phyloP scores from a whole-genome alignment of 1,140 invertebrate species.

The Drosophila setifemur region DNA sequence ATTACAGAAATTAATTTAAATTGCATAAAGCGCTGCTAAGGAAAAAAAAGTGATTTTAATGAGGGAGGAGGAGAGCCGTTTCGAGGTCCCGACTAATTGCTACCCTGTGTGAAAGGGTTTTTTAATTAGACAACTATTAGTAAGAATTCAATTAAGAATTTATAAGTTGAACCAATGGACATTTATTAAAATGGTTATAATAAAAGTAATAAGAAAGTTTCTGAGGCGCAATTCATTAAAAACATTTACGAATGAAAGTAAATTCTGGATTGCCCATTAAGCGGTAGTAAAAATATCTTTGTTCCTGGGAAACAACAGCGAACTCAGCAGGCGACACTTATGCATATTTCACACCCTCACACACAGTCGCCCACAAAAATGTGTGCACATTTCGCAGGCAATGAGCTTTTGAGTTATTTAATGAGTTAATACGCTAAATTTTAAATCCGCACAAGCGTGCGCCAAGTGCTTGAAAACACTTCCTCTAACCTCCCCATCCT shows the following conservation, averaged over 20 bases:
- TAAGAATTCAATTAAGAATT: slow-evolving; percentile 26
- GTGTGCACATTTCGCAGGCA: slow-evolving; percentile 77
- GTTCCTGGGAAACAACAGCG: not conserved
- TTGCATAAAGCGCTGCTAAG: slow-evolving; percentile 57
- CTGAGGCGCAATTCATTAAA: too few species aligned
- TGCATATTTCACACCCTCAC: slow-evolving; percentile 64
- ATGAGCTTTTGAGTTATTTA: slow-evolving; percentile 77
- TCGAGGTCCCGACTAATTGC: not conserved
- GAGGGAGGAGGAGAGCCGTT: not conserved
- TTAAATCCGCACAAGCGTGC: slow-evolving; percentile 73
- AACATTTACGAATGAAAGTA: too few species aligned
- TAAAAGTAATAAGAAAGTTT: too few species aligned
- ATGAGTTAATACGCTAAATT: slow-evolving; percentile 79
- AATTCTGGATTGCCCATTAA: slow-evolving; percentile 21
- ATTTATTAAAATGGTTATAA: too few species aligned
- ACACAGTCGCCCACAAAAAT: slow-evolving; percentile 17
- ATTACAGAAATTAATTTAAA: slow-evolving; percentile 79
- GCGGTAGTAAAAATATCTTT: slow-evolving; percentile 44
- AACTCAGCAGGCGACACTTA: slow-evolving; percentile 36
- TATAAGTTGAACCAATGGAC: too few species aligned
- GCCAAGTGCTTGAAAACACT: slow-evolving; percentile 57
- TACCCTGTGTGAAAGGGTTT: not conserved
- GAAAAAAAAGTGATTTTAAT: slow-evolving; percentile 11
- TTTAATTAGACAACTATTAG: too few species aligned
- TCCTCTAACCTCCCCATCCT: not conserved